These are phyloP conservation scores for Catharus bicknelli DNA, from an alignment of 2,113 vertebrate genomes.

Conservation along the genomic window DNA sequence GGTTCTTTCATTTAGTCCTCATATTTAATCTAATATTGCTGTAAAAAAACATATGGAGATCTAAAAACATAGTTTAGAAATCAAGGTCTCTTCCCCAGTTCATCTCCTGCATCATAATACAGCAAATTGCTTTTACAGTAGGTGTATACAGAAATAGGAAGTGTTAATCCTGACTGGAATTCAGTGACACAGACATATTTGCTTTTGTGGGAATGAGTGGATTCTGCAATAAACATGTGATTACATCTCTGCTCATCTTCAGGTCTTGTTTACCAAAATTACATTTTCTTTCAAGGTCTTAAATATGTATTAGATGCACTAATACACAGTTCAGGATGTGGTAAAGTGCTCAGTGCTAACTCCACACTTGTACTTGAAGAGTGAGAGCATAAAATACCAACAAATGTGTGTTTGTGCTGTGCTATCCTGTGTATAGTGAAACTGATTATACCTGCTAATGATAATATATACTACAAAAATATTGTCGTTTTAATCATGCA, in stretches of 20 bases:
- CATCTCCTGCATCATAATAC: neutral
- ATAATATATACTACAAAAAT: neutral
- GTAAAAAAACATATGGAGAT: neutral
- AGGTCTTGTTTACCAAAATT: neutral
- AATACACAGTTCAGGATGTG: neutral
- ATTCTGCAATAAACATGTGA: neutral
- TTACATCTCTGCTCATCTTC: neutral
- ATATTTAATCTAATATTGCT: neutral
- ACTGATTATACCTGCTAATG: neutral
- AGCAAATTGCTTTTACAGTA: neutral
- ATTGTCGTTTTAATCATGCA: neutral
- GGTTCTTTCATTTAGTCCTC: neutral
- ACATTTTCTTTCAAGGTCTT: neutral
- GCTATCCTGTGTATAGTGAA: neutral
- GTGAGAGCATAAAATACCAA: fast-evolving
- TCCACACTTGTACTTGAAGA: neutral
- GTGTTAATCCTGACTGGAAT: neutral
- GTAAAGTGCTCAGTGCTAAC: neutral
- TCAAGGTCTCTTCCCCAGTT: neutral
- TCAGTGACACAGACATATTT: neutral
- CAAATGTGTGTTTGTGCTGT: neutral
- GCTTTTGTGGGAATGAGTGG: neutral
- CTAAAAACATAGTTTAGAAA: neutral
- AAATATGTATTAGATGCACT: neutral
- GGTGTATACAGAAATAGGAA: neutral